Evolutionary conservation across 2,888 invertebrate species (phyloP), one percentile per base, ranked within the genome.

Genomic region (Lumbricus terrestris): DNA sequence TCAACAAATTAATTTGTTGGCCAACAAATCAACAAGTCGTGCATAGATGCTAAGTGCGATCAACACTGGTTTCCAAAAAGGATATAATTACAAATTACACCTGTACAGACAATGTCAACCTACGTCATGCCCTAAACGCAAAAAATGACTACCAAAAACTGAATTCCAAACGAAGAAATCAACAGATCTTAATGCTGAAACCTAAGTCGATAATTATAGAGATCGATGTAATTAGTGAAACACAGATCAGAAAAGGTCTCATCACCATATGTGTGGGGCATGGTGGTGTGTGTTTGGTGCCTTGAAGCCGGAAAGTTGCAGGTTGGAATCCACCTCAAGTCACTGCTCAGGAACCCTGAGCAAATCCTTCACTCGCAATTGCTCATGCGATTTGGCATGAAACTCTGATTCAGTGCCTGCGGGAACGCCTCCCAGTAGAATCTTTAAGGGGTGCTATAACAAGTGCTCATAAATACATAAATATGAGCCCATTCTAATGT

Each of bases 1-100:
- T 69, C 11, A 69, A 69, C 69, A 69, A 69, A 69, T 69, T 69
- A 69, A 69, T 69, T 11, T 69, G 69, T 69, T 69, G n/a, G n/a
- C n/a, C 69, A 69, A 69, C 69, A 69, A 69, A 69, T 69, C n/a
- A 69, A 69, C 69, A 69, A 69, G 69, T 69, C 69, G n/a, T 69
- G 69, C 69, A 69, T 69, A 69, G 69, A 69, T 69, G 69, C 69
- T 69, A 69, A 69, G 69, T 69, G 69, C 69, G n/a, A 69, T 69
- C 69, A 69, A 69, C 69, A 69, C n/a, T 69, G 69, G 69, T 3
- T 69, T 69, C 69, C 69, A 69, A 47, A 69, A 69, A n/a, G n/a
- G n/a, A n/a, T 69, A 69, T 69, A 69, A 69, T 69, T 69, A 69
- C 69, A 69, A 69, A 69, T 69, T 69, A 69, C 69, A 69, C 29